Percentiles rank a stretch among this genome's conserved stretches.
phyloP scores from a whole-genome alignment of 2,113 vertebrate genomes.

The Sisor rabdophorus region DNA sequence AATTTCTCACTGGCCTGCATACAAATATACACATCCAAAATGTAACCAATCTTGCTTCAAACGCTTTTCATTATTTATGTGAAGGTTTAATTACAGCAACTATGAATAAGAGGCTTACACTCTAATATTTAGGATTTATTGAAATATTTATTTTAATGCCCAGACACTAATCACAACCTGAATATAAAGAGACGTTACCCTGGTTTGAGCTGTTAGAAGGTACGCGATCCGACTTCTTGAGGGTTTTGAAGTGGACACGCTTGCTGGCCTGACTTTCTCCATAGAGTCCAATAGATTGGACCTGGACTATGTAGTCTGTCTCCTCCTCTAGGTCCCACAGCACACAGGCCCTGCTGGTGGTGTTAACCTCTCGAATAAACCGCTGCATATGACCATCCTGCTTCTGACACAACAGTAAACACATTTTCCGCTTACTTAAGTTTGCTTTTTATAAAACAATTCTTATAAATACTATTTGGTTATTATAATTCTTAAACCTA shows the following conservation, averaged over 20 bases:
- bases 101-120: neutral
- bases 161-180: neutral
- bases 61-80: neutral
- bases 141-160: neutral
- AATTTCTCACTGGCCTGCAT: too few relatives aligned
- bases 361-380: conserved; percentile 96
- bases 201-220: conserved; percentile 93
- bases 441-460: neutral
- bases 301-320: conserved; percentile 90
- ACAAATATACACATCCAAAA: neutral
- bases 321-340: conserved; percentile 97
- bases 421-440: neutral
- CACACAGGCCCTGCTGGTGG: conserved; percentile 89
- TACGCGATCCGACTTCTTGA: conserved; percentile 87
- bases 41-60: neutral
- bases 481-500: too few relatives aligned
- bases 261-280: conserved; percentile 93
- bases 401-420: conserved; percentile 68
- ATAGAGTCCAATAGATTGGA: conserved; percentile 89
- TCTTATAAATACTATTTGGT: neutral
- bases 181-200: conserved; percentile 67
- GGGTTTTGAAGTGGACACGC: conserved; percentile 86
- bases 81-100: neutral
- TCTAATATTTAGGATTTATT: neutral
- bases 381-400: conserved; percentile 91